These are phyloP conservation scores for Oscheius sp. DNA, from an alignment of 2,888 invertebrate genomes.

Conservation along the genomic window DNA sequence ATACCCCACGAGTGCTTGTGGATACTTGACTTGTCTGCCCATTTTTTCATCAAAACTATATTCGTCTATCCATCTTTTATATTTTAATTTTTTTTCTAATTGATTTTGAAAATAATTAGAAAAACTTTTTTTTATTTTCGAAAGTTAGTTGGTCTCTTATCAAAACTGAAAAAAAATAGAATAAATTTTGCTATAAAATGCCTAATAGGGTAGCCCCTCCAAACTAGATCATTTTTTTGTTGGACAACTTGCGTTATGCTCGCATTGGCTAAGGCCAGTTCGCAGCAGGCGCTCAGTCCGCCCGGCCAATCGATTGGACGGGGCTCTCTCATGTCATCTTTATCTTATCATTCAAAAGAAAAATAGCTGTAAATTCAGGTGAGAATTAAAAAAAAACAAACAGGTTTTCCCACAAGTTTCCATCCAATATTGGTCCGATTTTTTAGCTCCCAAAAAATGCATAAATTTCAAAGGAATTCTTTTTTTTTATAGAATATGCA, in stretches of 20 bases:
- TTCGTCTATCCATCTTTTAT: background rate
- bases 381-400: background rate
- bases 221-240: background rate
- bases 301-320: slow-evolving; percentile 21
- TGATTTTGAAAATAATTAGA: background rate
- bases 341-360: slow-evolving; percentile 11
- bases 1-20: background rate
- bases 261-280: slow-evolving; percentile 14
- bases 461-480: background rate
- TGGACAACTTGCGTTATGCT: background rate
- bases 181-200: background rate
- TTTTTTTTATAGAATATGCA: slow-evolving; percentile 37
- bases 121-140: too few species aligned
- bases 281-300: slow-evolving; percentile 24
- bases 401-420: background rate
- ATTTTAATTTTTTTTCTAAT: background rate
- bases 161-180: background rate
- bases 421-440: background rate
- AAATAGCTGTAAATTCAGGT: background rate
- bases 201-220: too few species aligned
- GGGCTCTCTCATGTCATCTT: slow-evolving; percentile 16
- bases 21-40: background rate
- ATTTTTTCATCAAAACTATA: too few species aligned
- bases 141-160: too few species aligned
- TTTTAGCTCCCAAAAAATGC: background rate